phyloP scores from a whole-genome alignment of 2,888 invertebrate species.

The Cartodere bifasciata region DNA sequence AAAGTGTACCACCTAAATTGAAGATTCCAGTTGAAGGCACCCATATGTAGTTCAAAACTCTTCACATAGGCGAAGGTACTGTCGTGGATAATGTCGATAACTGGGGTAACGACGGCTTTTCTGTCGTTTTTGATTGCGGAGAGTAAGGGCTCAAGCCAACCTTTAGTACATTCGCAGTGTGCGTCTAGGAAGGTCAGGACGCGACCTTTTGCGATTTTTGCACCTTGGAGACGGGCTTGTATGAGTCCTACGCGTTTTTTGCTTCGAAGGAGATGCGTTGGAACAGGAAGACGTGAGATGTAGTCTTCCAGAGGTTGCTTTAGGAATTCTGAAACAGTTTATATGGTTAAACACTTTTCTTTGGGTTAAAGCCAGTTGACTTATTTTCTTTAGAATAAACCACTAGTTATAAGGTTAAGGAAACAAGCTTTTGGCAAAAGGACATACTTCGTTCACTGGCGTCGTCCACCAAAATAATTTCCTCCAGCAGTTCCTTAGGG shows the following conservation, averaged over 20 bases:
- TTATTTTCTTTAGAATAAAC: no score
- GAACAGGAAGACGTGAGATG: slow-evolving; percentile 46
- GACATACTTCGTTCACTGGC: slow-evolving; percentile 69
- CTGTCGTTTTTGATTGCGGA: slow-evolving; percentile 45
- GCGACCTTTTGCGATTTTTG: slow-evolving; percentile 54
- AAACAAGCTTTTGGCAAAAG: slow-evolving; percentile 2
- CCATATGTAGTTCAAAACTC: slow-evolving; percentile 93
- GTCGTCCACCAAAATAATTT: slow-evolving; percentile 83
- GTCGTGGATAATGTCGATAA: slow-evolving; percentile 90
- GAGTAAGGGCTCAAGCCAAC: slow-evolving; percentile 48
- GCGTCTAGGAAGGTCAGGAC: slow-evolving; percentile 85
- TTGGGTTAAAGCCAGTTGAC: no score
- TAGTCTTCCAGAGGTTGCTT: slow-evolving; percentile 54
- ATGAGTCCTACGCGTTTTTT: slow-evolving; percentile 62
- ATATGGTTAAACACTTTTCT: no score
- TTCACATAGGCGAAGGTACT: slow-evolving; percentile 92
- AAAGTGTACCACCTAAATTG: slow-evolving; percentile 78
- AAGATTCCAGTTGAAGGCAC: slow-evolving; percentile 95
- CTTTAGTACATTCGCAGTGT: slow-evolving; percentile 80
- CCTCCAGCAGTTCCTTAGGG: slow-evolving; percentile 59
- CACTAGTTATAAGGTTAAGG: no score
- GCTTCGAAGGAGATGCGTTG: slow-evolving; percentile 53
- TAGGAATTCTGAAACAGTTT: slow-evolving; percentile 42
- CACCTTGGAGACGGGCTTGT: slow-evolving; percentile 69
- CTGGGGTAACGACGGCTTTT: slow-evolving; percentile 62